These are phyloP conservation scores for Gymnocypris eckloni DNA, from an alignment of 2,797 vertebrate species.

Conservation along the genomic window DNA sequence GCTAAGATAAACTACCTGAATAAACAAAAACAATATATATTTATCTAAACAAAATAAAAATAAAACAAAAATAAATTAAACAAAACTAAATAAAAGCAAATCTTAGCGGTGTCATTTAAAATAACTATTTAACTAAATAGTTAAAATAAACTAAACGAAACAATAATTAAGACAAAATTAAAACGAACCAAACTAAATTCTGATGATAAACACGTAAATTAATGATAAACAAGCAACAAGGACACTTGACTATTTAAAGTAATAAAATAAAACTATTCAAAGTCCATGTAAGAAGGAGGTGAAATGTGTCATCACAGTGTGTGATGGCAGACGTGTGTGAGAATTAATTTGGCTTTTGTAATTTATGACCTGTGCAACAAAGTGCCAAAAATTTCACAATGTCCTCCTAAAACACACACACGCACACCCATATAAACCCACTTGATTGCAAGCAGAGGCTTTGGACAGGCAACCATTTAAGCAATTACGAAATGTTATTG, in stretches of 20 bases:
- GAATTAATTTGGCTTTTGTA: conserved; percentile 21
- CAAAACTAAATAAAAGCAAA: neutral
- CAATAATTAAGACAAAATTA: neutral
- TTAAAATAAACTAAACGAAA: neutral
- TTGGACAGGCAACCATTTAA: neutral
- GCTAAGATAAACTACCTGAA: neutral
- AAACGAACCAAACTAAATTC: neutral
- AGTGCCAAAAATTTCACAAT: conserved; percentile 9
- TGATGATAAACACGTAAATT: neutral
- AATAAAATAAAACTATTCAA: neutral
- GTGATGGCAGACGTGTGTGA: neutral
- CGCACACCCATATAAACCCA: neutral
- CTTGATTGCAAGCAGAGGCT: neutral
- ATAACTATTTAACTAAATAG: neutral
- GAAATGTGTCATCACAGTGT: neutral
- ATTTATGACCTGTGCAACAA: conserved; percentile 37
- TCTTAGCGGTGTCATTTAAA: neutral
- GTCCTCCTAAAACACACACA: conserved; percentile 7
- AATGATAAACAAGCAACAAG: neutral
- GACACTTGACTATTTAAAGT: neutral
- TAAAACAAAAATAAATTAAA: neutral
- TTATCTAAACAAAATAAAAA: neutral
- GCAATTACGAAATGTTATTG: neutral
- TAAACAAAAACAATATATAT: neutral
- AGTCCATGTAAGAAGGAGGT: neutral